Conservation (phyloP, 2,113 vertebrate species). For the Emberiza fucata region DNA sequence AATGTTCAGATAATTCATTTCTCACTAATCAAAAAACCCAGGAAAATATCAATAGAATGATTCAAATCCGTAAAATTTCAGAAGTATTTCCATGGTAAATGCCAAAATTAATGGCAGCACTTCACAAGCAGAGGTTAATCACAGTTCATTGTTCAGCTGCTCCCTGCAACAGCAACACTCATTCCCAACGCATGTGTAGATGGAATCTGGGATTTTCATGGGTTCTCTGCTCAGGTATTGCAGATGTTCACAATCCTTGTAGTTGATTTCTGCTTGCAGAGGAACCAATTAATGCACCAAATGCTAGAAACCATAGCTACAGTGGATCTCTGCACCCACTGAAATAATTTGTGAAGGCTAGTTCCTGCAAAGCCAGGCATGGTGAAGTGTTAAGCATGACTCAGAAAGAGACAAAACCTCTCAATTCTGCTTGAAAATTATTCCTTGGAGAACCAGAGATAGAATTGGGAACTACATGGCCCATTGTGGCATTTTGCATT, state of each 20-base stretch:
- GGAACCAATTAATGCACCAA: not conserved
- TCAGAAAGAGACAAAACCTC: not conserved
- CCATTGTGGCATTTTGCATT: not conserved
- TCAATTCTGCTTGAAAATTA: not conserved
- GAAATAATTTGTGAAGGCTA: not conserved
- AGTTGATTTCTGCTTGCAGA: not conserved
- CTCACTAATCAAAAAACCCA: conserved; percentile 19
- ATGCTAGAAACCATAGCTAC: not conserved
- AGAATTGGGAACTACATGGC: not conserved
- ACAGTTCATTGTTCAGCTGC: conserved; percentile 61
- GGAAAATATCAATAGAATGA: conserved; percentile 66
- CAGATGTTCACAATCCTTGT: not conserved
- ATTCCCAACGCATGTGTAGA: conserved; percentile 19
- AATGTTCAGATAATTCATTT: conserved; percentile 41
- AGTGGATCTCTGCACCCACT: not conserved
- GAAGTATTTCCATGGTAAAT: conserved; percentile 46
- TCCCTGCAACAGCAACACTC: not conserved
- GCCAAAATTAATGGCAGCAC: conserved; percentile 55
- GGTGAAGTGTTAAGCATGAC: not conserved
- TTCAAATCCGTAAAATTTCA: conserved; percentile 60
- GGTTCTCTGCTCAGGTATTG: conserved; percentile 8
- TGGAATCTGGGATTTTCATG: conserved; percentile 33
- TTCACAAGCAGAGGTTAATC: conserved; percentile 67
- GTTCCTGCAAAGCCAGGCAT: not conserved
- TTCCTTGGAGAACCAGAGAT: not conserved